Evolutionary conservation across 1,140 invertebrate species (phyloP), one percentile per base, ranked within the genome.

Genomic region (Listronotus oregonensis): DNA sequence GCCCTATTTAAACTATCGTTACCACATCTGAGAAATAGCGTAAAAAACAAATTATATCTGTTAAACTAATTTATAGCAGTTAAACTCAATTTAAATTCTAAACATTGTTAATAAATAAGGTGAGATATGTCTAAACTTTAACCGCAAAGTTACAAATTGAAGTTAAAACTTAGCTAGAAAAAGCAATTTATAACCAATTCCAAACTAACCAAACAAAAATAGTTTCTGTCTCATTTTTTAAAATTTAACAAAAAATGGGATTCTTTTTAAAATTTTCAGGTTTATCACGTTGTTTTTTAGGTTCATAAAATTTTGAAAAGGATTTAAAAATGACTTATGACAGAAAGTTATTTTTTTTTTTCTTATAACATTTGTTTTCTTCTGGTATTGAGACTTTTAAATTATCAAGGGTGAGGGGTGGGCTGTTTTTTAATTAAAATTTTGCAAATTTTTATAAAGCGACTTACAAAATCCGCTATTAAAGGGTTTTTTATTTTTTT

Each of bases 351-450:
- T 56, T 56, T 56, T 44, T 39, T 42, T 43, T 56, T 43, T 56
- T 37, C 27, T 56, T 18, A 17, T 17, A 56, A 56, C 18, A 56
- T 56, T 56, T 56, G 54, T 56, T 56, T 56, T 56, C 54, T 39
- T 56, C 54, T 21, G 31, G 31, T 54, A 54, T 54, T 39, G 14
- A 54, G 12, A 54, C 31, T 14, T 56, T 56, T 56, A 56, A 56
- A 56, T 56, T 56, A 32, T 12, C 11, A 5, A 10, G 11, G 21
- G 27, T 56, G 54, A 56, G 43, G 40, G 54, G 43, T 56, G 14
- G 40, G 15, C n/a, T 27, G 8, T 27, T 10, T 56, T n/a, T 12
- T 37, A 56, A 56, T 56, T 56, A 54, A 37, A 34, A 39, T 15
- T 14, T 27, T 27, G 21, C 21, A 27, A 27, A 27, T 27, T 1